phyloP scores from a whole-genome alignment of 2,113 vertebrate species.

The Rallus limicola region DNA sequence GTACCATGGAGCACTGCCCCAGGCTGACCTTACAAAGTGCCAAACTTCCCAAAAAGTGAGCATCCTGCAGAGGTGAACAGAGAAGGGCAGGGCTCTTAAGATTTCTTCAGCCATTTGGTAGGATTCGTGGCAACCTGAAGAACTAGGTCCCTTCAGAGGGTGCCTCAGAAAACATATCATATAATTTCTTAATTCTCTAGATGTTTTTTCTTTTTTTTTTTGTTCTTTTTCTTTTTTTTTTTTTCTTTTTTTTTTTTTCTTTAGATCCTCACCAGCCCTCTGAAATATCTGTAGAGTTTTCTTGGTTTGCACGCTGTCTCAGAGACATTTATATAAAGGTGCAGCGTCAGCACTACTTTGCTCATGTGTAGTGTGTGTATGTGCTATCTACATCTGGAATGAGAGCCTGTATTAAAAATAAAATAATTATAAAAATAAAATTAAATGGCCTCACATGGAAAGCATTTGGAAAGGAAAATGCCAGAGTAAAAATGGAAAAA shows the following conservation, averaged over 20 bases:
- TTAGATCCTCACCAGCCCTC: background rate
- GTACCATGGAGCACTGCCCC: background rate
- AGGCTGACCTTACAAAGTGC: background rate
- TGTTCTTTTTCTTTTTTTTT: background rate
- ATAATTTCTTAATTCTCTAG: background rate
- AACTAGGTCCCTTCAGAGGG: background rate
- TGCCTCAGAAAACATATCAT: background rate
- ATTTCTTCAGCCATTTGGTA: background rate
- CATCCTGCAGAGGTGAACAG: background rate
- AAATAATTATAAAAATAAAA: constrained; percentile 63
- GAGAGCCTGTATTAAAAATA: constrained; percentile 42
- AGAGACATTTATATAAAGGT: background rate
- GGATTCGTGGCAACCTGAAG: background rate
- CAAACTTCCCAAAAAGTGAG: background rate
- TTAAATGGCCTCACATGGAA: constrained; percentile 42
- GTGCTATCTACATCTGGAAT: constrained; percentile 49
- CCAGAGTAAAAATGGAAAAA: constrained; percentile 61
- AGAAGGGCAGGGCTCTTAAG: background rate
- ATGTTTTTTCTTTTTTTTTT: background rate
- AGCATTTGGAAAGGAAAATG: constrained; percentile 59
- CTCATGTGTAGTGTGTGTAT: background rate
- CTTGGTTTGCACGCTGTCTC: background rate
- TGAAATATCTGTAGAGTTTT: background rate
- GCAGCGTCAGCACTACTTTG: constrained; percentile 20
- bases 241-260: background rate